These are phyloP conservation scores for Phortica variegata DNA, from an alignment of 1,140 invertebrate genomes.

Conservation along the genomic window DNA sequence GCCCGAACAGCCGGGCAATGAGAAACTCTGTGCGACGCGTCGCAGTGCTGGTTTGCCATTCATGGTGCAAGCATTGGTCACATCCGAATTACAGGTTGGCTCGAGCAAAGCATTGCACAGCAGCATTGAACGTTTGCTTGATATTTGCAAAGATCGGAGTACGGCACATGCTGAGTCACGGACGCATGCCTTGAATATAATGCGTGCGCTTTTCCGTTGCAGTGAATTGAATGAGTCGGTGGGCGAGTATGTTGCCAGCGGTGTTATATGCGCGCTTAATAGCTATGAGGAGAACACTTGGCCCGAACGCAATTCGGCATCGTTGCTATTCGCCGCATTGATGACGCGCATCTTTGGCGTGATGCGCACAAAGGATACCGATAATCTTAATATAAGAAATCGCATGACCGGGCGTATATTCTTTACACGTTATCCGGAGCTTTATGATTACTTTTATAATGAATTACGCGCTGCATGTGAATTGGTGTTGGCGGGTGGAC, in stretches of 20 bases:
- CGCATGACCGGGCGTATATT: conserved; percentile 77
- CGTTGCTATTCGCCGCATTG: conserved; percentile 81
- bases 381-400: conserved; percentile 75
- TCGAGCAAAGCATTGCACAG: conserved; percentile 63
- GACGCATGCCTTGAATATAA: conserved; percentile 83
- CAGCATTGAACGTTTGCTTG: conserved; percentile 65
- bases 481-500: conserved; percentile 12
- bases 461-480: conserved; percentile 24
- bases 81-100: conserved; percentile 66
- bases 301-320: conserved; percentile 84
- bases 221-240: conserved; percentile 73
- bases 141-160: conserved; percentile 43
- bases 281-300: conserved; percentile 76
- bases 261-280: conserved; percentile 70
- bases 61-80: conserved; percentile 77
- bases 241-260: conserved; percentile 70
- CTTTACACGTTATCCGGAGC: conserved; percentile 77
- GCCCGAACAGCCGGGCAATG: too few species aligned
- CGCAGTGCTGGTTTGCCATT: conserved; percentile 90
- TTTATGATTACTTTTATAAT: conserved; percentile 76
- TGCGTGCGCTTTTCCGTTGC: conserved; percentile 78
- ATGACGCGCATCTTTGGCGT: conserved; percentile 89
- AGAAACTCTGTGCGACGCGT: conserved; percentile 71
- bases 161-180: conserved; percentile 57
- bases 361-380: conserved; percentile 68